A percentile compares a stretch with the other conserved stretches of the same genome.
Conservation (phyloP, 1,140 invertebrate species). For the Oryzaephilus surinamensis region DNA sequence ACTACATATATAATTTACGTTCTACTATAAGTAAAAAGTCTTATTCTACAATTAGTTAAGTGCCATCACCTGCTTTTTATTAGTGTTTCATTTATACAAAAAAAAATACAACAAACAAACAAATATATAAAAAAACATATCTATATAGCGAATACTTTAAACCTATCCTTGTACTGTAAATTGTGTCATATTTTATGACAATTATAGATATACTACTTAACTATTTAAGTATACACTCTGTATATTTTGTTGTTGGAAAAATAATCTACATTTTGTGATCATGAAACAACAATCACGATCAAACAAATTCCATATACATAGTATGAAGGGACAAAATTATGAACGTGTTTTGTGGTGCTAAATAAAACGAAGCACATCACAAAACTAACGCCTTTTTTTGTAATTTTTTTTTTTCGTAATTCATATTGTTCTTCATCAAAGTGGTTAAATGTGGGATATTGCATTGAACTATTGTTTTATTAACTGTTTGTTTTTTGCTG, state of each 20-base stretch:
- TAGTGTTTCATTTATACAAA: slow-evolving; percentile 35
- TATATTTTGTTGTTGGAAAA: no score
- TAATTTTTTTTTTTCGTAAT: slow-evolving; percentile 8
- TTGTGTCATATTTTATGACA: slow-evolving; percentile 21
- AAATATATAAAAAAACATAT: slow-evolving; percentile 1
- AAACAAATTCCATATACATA: no score
- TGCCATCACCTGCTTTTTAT: slow-evolving; percentile 30
- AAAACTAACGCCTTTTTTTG: slow-evolving; percentile 13
- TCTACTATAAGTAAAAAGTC: slow-evolving; percentile 21
- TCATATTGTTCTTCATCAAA: slow-evolving; percentile 27
- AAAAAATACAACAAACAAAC: no score
- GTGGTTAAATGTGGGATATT: slow-evolving; percentile 34
- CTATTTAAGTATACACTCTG: slow-evolving; percentile 28
- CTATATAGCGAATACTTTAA: slow-evolving; percentile 30
- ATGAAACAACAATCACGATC: background rate
- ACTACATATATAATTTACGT: slow-evolving; percentile 27
- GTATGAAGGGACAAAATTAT: background rate
- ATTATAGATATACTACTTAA: slow-evolving; percentile 4
- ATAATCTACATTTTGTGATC: background rate
- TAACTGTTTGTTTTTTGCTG: slow-evolving; percentile 27
- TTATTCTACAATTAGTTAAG: slow-evolving; percentile 23
- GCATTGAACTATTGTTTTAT: slow-evolving; percentile 29
- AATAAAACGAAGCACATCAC: slow-evolving; percentile 16
- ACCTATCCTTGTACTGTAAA: slow-evolving; percentile 33
- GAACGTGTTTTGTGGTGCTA: slow-evolving; percentile 17